Base-by-base conservation (phyloP, 1,140 invertebrate genomes). In the Polypedilum vanderplanki region DNA sequence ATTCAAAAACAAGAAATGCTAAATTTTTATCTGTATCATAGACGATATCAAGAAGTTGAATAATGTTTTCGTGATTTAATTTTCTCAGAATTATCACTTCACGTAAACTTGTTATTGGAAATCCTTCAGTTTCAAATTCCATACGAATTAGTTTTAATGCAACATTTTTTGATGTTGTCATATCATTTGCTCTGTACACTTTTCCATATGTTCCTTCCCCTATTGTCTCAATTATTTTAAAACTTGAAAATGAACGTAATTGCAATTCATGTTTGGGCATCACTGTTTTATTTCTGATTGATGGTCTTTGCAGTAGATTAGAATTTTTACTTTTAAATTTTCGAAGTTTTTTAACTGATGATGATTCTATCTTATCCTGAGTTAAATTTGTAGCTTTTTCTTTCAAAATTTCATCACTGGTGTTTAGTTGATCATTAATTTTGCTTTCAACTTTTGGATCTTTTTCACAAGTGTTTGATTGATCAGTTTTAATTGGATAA, bases 41-140 rank as follows among this genome's bases (percentile, higher is more conserved):
- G 3, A 98, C 96, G 77, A 99, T 97, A 85, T 99, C 97, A 76
- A 93, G 87, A 22, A 99, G 83, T 83, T 97, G 96, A 1, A 99
- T 95, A 79, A 99, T 97, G 81, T 98, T 98, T 78, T 92, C 91
- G 82, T 99, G 96, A 82, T 97, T 95, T 0, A 99, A 85, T 81
- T 98, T 95, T 0, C 95, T 85, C n/a, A 99, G 83, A 77, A 99
- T 98, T 86, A 98, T 98, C 74, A 99, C 98, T 85, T 99, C 97
- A 22, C 97, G 83, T 1, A 99, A 94, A 15, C 97, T 97, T 0
- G 97, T 98, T 75, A 98, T 98, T 0, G 97, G 97, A 83, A 99
- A 98, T 0, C 97, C 97, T 85, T 98, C 97, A 80, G 97, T 97
- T 83, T 99, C 97, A 84, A 98, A 98, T 85, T 98, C 97, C 40